phyloP scores from a whole-genome alignment of 1,140 invertebrate species.

The Rhyzopertha dominica region DNA sequence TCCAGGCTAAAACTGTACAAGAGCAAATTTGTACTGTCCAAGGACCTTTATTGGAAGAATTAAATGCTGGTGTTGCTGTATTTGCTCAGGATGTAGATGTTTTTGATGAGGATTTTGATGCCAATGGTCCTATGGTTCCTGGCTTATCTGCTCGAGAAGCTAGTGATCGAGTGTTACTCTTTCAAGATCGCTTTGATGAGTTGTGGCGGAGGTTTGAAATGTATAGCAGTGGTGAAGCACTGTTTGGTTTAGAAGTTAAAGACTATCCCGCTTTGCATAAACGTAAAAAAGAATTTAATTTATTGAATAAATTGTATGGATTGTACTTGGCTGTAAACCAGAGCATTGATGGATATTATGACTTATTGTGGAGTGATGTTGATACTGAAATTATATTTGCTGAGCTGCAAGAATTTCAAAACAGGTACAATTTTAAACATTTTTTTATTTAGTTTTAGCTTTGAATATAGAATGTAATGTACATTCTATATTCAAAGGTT shows the following conservation, averaged over 20 bases:
- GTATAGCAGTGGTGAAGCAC: slow-evolving; percentile 71
- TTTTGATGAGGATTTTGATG: slow-evolving; percentile 70
- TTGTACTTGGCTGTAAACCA: slow-evolving; percentile 77
- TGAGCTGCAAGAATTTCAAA: slow-evolving; percentile 77
- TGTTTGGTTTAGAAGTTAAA: slow-evolving; percentile 74
- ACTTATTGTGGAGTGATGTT: slow-evolving; percentile 77
- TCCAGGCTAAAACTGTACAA: slow-evolving; percentile 64
- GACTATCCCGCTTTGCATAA: slow-evolving; percentile 74
- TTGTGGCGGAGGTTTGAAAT: slow-evolving; percentile 73
- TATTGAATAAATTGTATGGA: slow-evolving; percentile 76
- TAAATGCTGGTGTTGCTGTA: slow-evolving; percentile 63
- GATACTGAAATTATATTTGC: slow-evolving; percentile 76
- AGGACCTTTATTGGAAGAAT: slow-evolving; percentile 64
- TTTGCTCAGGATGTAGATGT: slow-evolving; percentile 64
- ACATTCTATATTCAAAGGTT: too few species aligned
- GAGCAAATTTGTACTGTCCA: slow-evolving; percentile 70
- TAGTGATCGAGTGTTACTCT: slow-evolving; percentile 57
- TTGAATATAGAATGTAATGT: too few species aligned
- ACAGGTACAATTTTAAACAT: too few species aligned
- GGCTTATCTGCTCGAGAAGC: slow-evolving; percentile 78
- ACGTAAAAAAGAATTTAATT: slow-evolving; percentile 75
- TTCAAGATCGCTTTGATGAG: slow-evolving; percentile 64
- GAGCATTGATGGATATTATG: slow-evolving; percentile 78
- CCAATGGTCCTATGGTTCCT: slow-evolving; percentile 75
- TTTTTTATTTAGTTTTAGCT: too few species aligned